These are phyloP conservation scores for Myocastor coypus DNA, from an alignment of 2,113 vertebrate genomes.

Conservation along the genomic window DNA sequence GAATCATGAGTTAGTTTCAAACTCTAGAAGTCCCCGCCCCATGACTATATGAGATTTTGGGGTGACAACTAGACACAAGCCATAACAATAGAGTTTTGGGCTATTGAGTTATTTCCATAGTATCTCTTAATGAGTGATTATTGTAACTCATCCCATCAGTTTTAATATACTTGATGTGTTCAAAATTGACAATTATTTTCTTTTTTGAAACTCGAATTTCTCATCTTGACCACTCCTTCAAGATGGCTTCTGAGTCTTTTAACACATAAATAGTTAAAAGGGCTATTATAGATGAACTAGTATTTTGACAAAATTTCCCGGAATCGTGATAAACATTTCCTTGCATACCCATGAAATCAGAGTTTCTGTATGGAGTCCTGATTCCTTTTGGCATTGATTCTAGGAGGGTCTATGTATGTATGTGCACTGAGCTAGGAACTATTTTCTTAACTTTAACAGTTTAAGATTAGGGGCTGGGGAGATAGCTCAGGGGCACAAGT, in stretches of 20 bases:
- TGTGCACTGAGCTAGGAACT: not conserved
- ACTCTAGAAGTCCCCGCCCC: no score
- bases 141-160: not conserved
- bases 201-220: not conserved
- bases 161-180: not conserved
- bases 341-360: not conserved
- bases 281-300: no score
- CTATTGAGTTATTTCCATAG: not conserved
- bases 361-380: not conserved
- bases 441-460: not conserved
- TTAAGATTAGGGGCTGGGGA: not conserved
- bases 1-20: no score
- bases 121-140: not conserved
- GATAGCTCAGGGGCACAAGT: no score
- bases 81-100: not conserved
- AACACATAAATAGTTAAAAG: not conserved
- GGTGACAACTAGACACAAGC: no score
- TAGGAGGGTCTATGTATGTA: not conserved
- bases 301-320: not conserved
- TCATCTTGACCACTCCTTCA: not conserved
- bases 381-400: slow-evolving; percentile 3
- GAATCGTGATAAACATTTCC: slow-evolving; percentile 7
- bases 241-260: slow-evolving; percentile 31
- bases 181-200: slow-evolving; percentile 23
- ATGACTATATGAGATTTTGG: no score